Evolutionary conservation across 2,888 invertebrate genomes (phyloP).

Genomic region (Colletes collaris): DNA sequence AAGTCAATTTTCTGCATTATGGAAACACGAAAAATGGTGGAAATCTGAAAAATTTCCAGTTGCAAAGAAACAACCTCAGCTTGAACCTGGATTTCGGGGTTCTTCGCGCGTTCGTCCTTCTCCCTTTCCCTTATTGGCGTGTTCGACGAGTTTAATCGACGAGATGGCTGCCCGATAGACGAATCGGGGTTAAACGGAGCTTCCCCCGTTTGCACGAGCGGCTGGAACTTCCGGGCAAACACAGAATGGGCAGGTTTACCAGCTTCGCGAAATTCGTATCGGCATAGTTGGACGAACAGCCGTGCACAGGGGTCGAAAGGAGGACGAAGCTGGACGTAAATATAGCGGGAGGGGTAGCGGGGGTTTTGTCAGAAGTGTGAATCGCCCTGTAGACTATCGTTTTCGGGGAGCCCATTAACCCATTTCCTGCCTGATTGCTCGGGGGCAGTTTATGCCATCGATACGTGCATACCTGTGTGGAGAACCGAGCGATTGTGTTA

Average conservation of each 20-base stretch:
- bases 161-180: conserved; percentile 55
- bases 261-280: conserved; percentile 50
- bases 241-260: conserved; percentile 49
- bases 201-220: conserved; percentile 45
- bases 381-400: conserved; percentile 48
- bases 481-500: conserved; percentile 41
- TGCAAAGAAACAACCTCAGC: not conserved
- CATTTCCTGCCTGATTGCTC: conserved; percentile 65
- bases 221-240: conserved; percentile 64
- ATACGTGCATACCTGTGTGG: conserved; percentile 46
- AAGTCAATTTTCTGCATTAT: not conserved
- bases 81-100: not conserved
- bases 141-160: conserved; percentile 57
- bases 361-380: conserved; percentile 31
- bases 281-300: conserved; percentile 44
- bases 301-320: not conserved
- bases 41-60: conserved; percentile 3
- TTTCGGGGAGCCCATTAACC: conserved; percentile 71
- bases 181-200: conserved; percentile 65
- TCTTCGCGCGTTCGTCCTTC: conserved; percentile 9
- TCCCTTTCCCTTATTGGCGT: conserved; percentile 25
- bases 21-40: no score
- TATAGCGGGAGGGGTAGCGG: not conserved
- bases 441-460: conserved; percentile 60
- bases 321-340: conserved; percentile 3